A percentile compares a stretch with the other conserved stretches of the same genome.
Conservation (phyloP, 2,888 invertebrate species). For the Leucoma salicis region DNA sequence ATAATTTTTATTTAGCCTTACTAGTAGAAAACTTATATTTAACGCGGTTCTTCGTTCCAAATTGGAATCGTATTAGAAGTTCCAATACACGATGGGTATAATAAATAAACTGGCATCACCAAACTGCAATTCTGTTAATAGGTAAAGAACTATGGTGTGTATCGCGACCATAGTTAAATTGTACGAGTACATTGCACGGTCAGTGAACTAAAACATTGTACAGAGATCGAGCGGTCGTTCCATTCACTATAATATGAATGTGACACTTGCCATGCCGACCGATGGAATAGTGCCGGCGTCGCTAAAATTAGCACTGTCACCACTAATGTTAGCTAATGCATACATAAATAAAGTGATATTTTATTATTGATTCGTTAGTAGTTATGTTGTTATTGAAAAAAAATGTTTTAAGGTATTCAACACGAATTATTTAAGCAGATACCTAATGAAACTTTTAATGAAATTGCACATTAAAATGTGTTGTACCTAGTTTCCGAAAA, state of each 20-base stretch:
- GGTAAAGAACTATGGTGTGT: conserved; percentile 35
- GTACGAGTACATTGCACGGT: conserved; percentile 56
- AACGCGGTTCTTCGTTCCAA: conserved; percentile 2
- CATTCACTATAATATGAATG: conserved; percentile 46
- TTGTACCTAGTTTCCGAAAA: too few relatives aligned
- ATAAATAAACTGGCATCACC: neutral
- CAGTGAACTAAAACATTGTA: conserved; percentile 62
- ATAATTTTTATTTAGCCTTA: too few relatives aligned
- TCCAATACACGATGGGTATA: too few relatives aligned
- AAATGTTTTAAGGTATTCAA: too few relatives aligned
- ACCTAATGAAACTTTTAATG: too few relatives aligned
- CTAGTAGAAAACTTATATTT: neutral
- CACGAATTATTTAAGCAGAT: too few relatives aligned
- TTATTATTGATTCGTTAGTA: too few relatives aligned
- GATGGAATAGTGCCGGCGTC: conserved; percentile 37
- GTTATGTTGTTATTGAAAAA: too few relatives aligned
- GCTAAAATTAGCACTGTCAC: conserved; percentile 48
- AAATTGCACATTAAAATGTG: too few relatives aligned
- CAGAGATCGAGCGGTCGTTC: conserved; percentile 19
- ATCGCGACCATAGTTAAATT: conserved; percentile 49
- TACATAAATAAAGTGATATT: too few relatives aligned
- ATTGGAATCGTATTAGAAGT: too few relatives aligned
- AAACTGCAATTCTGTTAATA: conserved; percentile 21
- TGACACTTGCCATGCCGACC: conserved; percentile 43
- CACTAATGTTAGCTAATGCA: too few relatives aligned